Conservation (phyloP, 2,888 invertebrate genomes). For the Encarsia formosa region DNA sequence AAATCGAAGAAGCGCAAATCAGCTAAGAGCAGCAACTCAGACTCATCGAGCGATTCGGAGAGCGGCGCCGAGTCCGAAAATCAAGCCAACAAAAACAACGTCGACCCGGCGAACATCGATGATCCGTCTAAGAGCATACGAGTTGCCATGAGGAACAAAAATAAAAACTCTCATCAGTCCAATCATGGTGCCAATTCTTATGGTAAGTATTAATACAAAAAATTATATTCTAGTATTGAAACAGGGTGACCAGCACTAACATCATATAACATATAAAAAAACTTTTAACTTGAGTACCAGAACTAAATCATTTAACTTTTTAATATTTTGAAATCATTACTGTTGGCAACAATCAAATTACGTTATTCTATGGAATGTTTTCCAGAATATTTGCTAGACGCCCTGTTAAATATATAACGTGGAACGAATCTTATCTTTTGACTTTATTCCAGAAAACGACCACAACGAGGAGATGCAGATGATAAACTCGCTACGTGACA, state of each 20-base stretch:
- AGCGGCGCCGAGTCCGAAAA: conserved; percentile 48
- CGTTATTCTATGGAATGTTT: too few relatives aligned
- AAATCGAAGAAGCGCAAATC: conserved; percentile 53
- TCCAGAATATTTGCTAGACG: too few relatives aligned
- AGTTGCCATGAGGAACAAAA: conserved; percentile 63
- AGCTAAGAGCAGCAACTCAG: conserved; percentile 49
- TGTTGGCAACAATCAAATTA: too few relatives aligned
- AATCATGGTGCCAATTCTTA: conserved; percentile 48
- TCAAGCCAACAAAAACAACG: conserved; percentile 22
- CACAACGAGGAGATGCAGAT: conserved; percentile 53
- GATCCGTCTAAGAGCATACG: conserved; percentile 61
- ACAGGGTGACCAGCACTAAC: background rate
- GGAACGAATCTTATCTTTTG: too few relatives aligned
- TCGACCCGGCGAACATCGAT: conserved; percentile 36
- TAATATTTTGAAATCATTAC: too few relatives aligned
- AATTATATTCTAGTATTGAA: background rate
- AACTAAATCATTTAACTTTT: too few relatives aligned
- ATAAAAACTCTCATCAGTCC: conserved; percentile 53
- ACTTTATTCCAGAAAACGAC: too few relatives aligned
- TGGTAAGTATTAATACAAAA: conserved; percentile 20
- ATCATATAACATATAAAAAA: too few relatives aligned
- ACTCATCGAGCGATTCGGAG: conserved; percentile 49
- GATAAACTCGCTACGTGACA: conserved; percentile 54
- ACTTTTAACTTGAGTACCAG: too few relatives aligned
- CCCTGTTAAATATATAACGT: too few relatives aligned